Evolutionary conservation across 2,113 vertebrate species (phyloP).

Genomic region (Microtus montanus): DNA sequence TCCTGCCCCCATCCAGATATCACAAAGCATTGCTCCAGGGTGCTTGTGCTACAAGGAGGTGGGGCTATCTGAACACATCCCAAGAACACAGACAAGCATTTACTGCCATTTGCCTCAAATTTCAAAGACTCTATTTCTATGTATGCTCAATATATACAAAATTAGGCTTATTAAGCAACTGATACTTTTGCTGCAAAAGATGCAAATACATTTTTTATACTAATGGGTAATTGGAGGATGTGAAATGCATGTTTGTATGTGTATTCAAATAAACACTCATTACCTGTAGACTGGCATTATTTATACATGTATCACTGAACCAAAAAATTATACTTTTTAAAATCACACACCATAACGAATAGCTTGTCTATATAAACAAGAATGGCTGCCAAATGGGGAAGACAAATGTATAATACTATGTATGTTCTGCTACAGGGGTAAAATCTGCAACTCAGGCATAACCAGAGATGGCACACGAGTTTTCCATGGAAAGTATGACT

Average conservation of each 20-base stretch:
- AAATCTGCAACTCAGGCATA: conserved; percentile 16
- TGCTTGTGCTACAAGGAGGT: conserved; percentile 14
- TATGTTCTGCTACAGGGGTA: neutral
- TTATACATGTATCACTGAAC: neutral
- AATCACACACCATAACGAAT: conserved; percentile 42
- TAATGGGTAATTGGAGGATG: neutral
- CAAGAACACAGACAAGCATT: conserved; percentile 3
- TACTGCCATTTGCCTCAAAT: conserved; percentile 27
- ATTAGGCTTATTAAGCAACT: conserved; percentile 38
- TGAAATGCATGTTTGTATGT: neutral
- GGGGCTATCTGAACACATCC: neutral
- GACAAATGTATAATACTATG: conserved; percentile 20
- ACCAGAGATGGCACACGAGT: conserved; percentile 52
- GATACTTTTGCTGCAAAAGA: neutral
- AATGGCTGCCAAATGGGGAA: conserved; percentile 24
- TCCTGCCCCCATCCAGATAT: neutral
- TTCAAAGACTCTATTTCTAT: conserved; percentile 21
- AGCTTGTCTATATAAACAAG: conserved; percentile 34
- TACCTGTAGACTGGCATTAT: conserved; percentile 31
- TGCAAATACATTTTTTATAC: conserved; percentile 27
- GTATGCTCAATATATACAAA: conserved; percentile 18
- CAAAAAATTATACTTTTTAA: neutral
- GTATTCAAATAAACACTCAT: neutral
- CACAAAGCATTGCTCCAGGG: neutral
- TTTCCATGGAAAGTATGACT: conserved; percentile 1